Base-by-base conservation (phyloP, 1,140 invertebrate genomes). In the Brachionus asplanchnoidis region DNA sequence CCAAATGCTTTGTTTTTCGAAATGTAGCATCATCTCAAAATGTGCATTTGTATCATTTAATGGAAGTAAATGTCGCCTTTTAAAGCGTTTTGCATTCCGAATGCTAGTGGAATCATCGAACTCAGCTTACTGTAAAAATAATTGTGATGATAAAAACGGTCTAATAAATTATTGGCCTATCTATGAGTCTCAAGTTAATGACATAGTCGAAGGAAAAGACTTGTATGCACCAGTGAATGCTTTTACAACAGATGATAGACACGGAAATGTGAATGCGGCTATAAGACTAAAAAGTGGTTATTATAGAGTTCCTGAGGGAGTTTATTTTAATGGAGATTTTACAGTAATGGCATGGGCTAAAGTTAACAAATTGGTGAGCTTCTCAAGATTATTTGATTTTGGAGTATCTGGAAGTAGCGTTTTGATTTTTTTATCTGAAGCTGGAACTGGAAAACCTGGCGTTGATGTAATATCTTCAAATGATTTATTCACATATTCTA, bases 271-370 rank as follows among this genome's bases (percentile, higher is more conserved):
- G 12, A 12, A 50, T 20, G n/a, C 73, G 6, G 73, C 73, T 77
- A 46, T 77, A 50, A 14, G 11, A 44, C 46, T 77, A 53, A 50
- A 50, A 12, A 26, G 32, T 50, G 73, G 73, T 26, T 46, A 77
- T 77, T 77, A 50, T 46, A 53, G 26, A 23, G 44, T 77, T 77
- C 73, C 73, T 11, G n/a, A 20, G 9, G 73, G 73, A 9, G 20
- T 50, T 26, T 77, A 77, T 77, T 50, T 77, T 50, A 77, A 46
- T 50, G 73, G 73, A 50, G 73, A 77, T 77, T 77, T 50, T 77
- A 77, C 73, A 14, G 44, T 77, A 20, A 26, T 28, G 46, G n/a
- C 73, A 7, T 77, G 73, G 73, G 44, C n/a, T 14, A 50, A 26
- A 77, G 73, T 77, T 9, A 77, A 50, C 14, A 26, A 46, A 50